A percentile compares a stretch with the other conserved stretches of the same genome.
Conservation (phyloP, 2,888 invertebrate species). For the Baccha elongata region DNA sequence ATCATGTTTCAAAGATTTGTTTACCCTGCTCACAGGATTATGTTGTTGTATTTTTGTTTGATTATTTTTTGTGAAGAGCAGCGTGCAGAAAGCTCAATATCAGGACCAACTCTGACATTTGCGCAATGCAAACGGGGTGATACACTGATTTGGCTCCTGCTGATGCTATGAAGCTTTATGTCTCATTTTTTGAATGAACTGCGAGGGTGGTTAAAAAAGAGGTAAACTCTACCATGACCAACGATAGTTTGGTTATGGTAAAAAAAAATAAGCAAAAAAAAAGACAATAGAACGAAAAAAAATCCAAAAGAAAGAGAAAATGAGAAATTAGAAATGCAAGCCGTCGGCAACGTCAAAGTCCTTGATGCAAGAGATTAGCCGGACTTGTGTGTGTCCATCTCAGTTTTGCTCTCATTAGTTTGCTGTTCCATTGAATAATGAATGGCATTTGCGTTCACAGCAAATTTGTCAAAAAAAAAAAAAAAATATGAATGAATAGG, state of each 20-base stretch:
- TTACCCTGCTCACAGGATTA: conserved; percentile 56
- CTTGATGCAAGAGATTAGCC: conserved; percentile 67
- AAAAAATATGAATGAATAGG: conserved; percentile 38
- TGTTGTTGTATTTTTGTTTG: conserved; percentile 40
- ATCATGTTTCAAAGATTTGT: conserved; percentile 59
- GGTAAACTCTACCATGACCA: conserved; percentile 15
- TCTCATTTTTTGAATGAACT: conserved; percentile 41
- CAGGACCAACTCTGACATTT: conserved; percentile 32
- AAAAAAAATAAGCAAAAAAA: conserved; percentile 34
- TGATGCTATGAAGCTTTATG: conserved; percentile 28
- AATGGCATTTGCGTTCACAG: conserved; percentile 53
- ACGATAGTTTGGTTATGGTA: conserved; percentile 44
- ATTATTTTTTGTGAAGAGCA: background rate
- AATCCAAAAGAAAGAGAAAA: conserved; percentile 28
- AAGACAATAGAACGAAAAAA: conserved; percentile 3
- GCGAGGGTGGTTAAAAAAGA: conserved; percentile 15
- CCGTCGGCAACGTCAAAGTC: conserved; percentile 63
- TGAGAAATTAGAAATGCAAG: conserved; percentile 64
- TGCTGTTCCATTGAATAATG: conserved; percentile 66
- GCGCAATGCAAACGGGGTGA: conserved; percentile 45
- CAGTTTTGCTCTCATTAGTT: conserved; percentile 70
- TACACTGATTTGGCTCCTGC: background rate
- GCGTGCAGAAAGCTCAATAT: conserved; percentile 50
- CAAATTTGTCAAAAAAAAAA: conserved; percentile 52
- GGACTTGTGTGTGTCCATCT: conserved; percentile 71